Base-by-base conservation (phyloP, 2,113 vertebrate genomes). In the Willisornis vidua region DNA sequence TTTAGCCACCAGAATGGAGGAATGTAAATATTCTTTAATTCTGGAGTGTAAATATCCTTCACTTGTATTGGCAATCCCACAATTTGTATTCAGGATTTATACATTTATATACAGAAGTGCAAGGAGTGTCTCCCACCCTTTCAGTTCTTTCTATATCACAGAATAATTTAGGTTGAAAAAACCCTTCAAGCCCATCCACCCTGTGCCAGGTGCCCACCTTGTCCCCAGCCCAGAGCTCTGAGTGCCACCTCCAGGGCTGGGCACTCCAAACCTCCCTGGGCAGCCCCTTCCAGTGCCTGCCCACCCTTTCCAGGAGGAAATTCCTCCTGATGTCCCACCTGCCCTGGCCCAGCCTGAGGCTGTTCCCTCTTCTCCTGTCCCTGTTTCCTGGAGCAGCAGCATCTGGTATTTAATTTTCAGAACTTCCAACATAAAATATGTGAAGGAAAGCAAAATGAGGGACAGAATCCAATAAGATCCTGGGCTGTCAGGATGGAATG, bases 101-200 rank as follows among this genome's bases (percentile, higher is more conserved):
- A 2, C 5, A 0, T 1, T 4, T 3, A 12, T 24, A 23, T 7
- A 1, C 19, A 23, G 25, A 19, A 10, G 0, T 4, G 31, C 19
- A 24, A 1, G 8, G 33, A 19, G 35, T 8, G 18, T 22, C 12
- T 71, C 13, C 14, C 20, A 33, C 12, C 39, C 25, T 43, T 41
- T 54, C 4, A 19, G 35, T 20, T 46, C 49, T 12, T 41, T 45
- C 3, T 24, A 18, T 33, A 61, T 29, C 37, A 41, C 61, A 39
- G 59, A 18, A 17, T 41, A 8, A 8, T 26, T 63, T 18, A 63
- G 62, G 62, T 29, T 63, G 62, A 19, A 20, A 28, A 63, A 29
- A 8, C 18, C 17, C 39, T 63, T 39, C 39, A 8, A 10, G 19
- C 20, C 12, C 62, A 22, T 29, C 62, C 39, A 14, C 41, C 18